Base-by-base conservation (phyloP, 2,797 vertebrate species). In the Enteromius argenteus region DNA sequence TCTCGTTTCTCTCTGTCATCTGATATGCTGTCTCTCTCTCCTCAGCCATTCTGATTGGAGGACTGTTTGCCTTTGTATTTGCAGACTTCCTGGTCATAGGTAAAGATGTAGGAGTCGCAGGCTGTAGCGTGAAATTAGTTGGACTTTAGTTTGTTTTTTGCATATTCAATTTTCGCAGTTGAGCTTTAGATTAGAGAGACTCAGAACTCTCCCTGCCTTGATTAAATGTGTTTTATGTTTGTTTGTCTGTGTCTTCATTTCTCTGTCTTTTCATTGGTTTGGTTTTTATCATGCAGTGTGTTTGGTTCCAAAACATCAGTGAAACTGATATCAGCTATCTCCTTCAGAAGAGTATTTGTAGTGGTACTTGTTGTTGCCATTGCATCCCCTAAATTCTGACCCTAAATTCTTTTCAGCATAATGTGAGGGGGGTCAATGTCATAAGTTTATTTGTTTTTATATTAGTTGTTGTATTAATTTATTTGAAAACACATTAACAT, bases 31-130 rank as follows among this genome's bases (percentile, higher is more conserved):
- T 95, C 90, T 95, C 91, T 95, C 87, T 95, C 89, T 95, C 89
- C 93, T 91, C 91, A 96, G 95, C 95, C 90, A 74, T 96, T 92
- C 93, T 96, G 88, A 94, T 95, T 92, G 94, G 94, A 89, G 94
- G 94, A 91, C 90, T 96, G 90, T 91, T 96, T 93, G 95, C 94
- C 71, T 88, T 95, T 93, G 93, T 95, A 92, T 95, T 96, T 84
- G 93, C 94, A 85, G 95, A 95, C 92, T 95, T 96, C 94, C 93
- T 96, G 93, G 91, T 95, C 83, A 94, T 94, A 66, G 95, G 95
- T 96, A 96, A 95, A 94, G 68, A 69, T 32, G 39, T 79, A 84
- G 53, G 66, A 84, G 74, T 74, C 44, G 8, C 42, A 85, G 78
- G 44, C 69, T 81, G 15, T 64, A 85, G 75, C 32, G 19, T 69